phyloP scores from a whole-genome alignment of 2,888 invertebrate genomes.

The Melangyna quadrimaculata region DNA sequence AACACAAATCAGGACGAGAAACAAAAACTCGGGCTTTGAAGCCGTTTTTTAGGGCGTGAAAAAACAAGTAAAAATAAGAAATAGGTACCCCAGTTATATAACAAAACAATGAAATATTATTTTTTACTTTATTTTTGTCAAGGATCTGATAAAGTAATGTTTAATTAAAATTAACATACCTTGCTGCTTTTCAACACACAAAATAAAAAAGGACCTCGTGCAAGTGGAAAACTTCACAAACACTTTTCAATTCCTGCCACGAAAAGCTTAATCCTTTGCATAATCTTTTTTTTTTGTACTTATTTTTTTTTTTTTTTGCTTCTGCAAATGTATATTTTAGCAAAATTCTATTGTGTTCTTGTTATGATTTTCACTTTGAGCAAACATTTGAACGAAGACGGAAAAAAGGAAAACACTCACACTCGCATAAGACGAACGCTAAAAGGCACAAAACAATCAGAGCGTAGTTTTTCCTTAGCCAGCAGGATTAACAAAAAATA shows the following conservation, averaged over 20 bases:
- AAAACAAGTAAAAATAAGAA: neutral
- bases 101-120: slow-evolving; percentile 48
- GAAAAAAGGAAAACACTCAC: slow-evolving; percentile 5
- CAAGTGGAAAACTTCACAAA: slow-evolving; percentile 69
- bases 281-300: slow-evolving; percentile 55
- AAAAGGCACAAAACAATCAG: slow-evolving; percentile 68
- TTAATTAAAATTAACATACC: slow-evolving; percentile 69
- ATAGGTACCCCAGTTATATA: slow-evolving; percentile 58
- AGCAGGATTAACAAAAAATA: slow-evolving; percentile 22
- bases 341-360: slow-evolving; percentile 68
- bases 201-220: slow-evolving; percentile 56
- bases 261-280: slow-evolving; percentile 72
- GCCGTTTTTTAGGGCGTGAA: slow-evolving; percentile 67
- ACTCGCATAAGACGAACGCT: slow-evolving; percentile 46
- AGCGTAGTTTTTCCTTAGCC: slow-evolving; percentile 53
- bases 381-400: slow-evolving; percentile 60
- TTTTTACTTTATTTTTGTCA: slow-evolving; percentile 38
- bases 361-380: slow-evolving; percentile 67
- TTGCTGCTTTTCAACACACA: slow-evolving; percentile 53
- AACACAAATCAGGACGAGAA: slow-evolving; percentile 54
- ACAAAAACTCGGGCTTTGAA: slow-evolving; percentile 49
- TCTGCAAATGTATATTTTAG: slow-evolving; percentile 66
- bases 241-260: slow-evolving; percentile 65
- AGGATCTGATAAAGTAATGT: slow-evolving; percentile 64
- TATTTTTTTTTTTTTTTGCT: slow-evolving; percentile 33